Conservation (phyloP, 2,888 invertebrate species). For the Heliconius erato region DNA sequence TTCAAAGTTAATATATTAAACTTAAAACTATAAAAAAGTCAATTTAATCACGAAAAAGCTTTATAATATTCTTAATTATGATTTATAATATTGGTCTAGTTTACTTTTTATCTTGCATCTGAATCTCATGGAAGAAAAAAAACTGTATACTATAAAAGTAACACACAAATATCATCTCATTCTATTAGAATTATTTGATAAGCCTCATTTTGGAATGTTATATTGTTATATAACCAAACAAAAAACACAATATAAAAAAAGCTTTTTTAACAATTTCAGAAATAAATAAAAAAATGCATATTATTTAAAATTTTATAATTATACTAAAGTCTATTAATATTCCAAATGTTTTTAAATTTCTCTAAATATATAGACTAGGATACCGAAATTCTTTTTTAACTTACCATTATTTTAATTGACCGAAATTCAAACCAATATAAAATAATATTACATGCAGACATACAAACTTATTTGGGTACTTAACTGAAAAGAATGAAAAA, state of each 20-base stretch:
- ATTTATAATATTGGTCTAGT: too few species aligned
- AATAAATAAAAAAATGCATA: not conserved
- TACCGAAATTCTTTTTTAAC: conserved; percentile 4
- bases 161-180: not conserved
- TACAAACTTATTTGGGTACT: conserved; percentile 16
- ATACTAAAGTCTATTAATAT: not conserved
- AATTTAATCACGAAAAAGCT: not conserved
- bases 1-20: not conserved
- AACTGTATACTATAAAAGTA: not conserved
- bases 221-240: not conserved
- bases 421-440: not conserved
- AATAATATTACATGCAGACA: conserved; percentile 7
- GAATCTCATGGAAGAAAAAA: not conserved
- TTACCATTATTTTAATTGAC: conserved; percentile 21
- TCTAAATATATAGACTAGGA: conserved; percentile 16
- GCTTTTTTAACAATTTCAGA: not conserved
- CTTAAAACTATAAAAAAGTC: not conserved
- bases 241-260: not conserved
- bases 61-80: not conserved
- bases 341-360: not conserved
- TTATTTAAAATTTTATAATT: not conserved
- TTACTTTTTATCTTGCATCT: not conserved
- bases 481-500: conserved; percentile 24
- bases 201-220: conserved; percentile 16
- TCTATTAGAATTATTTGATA: not conserved